A percentile compares a stretch with the other conserved stretches of the same genome.
Conservation (phyloP, 2,888 invertebrate genomes). For the Orthosia gothica region DNA sequence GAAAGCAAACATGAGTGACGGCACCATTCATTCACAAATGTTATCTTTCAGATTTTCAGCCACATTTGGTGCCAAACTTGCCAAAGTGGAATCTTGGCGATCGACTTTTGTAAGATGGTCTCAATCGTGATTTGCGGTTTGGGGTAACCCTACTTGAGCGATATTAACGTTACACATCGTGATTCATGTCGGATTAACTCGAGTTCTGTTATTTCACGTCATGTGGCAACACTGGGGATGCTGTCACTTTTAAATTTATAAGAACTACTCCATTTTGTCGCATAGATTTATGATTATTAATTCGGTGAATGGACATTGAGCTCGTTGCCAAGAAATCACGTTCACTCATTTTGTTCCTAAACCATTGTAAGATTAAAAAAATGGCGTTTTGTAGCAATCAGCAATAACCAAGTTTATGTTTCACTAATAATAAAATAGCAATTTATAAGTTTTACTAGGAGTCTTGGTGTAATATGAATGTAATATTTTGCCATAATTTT, state of each 20-base stretch:
- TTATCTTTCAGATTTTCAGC: slow-evolving; percentile 3
- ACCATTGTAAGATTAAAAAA: slow-evolving; percentile 34
- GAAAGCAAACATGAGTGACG: neutral
- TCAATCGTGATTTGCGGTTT: slow-evolving; percentile 7
- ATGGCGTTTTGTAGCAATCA: slow-evolving; percentile 25
- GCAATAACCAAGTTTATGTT: slow-evolving; percentile 36
- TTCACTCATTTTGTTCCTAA: slow-evolving; percentile 42
- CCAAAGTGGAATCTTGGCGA: slow-evolving; percentile 16
- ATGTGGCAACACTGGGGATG: slow-evolving; percentile 56
- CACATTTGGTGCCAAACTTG: slow-evolving; percentile 7
- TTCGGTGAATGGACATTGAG: slow-evolving; percentile 42
- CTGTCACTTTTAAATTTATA: slow-evolving; percentile 46
- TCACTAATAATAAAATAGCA: slow-evolving; percentile 39
- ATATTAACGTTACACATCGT: slow-evolving; percentile 60
- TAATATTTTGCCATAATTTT: slow-evolving; percentile 43
- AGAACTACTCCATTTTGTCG: slow-evolving; percentile 48
- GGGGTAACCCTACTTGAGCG: slow-evolving; percentile 53
- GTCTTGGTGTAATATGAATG: slow-evolving; percentile 36
- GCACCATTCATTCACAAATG: neutral
- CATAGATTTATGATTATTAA: slow-evolving; percentile 50
- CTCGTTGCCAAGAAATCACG: slow-evolving; percentile 47
- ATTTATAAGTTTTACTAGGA: slow-evolving; percentile 36
- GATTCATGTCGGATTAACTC: slow-evolving; percentile 64
- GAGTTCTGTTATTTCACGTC: slow-evolving; percentile 60
- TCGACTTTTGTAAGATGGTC: neutral